These are phyloP conservation scores for Pithys albifrons DNA, from an alignment of 2,113 vertebrate species.

Conservation along the genomic window DNA sequence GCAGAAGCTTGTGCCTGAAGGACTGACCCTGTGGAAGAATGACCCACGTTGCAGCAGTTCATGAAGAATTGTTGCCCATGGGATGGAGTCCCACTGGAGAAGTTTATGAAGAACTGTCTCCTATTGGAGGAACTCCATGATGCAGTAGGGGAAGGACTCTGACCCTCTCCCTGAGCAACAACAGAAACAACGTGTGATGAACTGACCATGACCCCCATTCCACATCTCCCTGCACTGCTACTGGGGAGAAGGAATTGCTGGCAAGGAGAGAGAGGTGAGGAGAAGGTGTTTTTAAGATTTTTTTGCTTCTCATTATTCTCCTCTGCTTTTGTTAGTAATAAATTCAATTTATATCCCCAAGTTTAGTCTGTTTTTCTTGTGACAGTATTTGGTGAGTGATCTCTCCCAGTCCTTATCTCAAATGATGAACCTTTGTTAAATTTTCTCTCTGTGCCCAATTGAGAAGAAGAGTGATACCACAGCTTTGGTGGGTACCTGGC, in stretches of 20 bases:
- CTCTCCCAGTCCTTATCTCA: no score
- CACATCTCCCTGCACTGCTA: no score
- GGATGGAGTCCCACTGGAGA: no score
- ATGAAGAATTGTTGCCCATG: no score
- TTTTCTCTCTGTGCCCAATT: background rate
- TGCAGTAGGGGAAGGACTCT: background rate
- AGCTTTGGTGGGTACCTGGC: background rate
- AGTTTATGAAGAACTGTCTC: background rate
- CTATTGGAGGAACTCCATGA: accelerated
- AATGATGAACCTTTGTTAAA: background rate
- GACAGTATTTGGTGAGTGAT: background rate
- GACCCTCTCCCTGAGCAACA: background rate
- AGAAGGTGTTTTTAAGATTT: background rate
- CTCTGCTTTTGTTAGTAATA: background rate
- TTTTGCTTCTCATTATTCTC: background rate
- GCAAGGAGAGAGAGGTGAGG: background rate
- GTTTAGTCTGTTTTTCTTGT: accelerated
- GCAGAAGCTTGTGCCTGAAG: background rate
- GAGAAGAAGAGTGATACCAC: background rate
- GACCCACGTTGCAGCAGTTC: background rate
- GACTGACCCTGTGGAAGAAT: background rate
- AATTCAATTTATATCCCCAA: background rate
- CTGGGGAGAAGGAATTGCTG: accelerated
- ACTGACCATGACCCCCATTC: no score
- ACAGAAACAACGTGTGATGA: background rate